These are phyloP conservation scores for Ramphastos sulfuratus DNA, from an alignment of 2,113 vertebrate genomes.

Conservation along the genomic window DNA sequence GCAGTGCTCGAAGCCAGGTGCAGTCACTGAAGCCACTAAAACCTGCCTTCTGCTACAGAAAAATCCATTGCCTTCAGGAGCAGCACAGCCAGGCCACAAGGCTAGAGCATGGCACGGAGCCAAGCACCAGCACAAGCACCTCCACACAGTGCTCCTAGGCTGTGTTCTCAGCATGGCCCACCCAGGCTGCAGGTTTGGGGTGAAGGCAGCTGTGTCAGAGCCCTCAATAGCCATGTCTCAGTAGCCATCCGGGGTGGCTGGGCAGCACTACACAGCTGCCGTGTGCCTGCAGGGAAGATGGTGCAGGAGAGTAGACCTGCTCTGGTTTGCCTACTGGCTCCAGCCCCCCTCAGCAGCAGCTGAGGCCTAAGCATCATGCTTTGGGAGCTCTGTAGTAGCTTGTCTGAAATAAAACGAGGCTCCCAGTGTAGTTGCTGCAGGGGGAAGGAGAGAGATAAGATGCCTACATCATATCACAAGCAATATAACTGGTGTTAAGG, in stretches of 20 bases:
- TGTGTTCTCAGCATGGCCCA: background rate
- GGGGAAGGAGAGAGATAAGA: background rate
- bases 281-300: background rate
- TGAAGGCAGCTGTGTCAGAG: background rate
- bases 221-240: accelerated
- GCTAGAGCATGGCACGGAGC: background rate
- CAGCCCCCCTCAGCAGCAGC: background rate
- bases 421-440: background rate
- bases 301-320: accelerated
- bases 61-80: background rate
- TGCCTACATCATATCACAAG: background rate
- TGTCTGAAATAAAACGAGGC: background rate
- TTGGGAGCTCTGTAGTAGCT: background rate
- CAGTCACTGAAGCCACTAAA: background rate
- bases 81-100: background rate
- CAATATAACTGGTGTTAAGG: background rate
- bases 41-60: background rate
- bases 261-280: background rate
- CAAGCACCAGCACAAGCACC: background rate
- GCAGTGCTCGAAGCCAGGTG: background rate
- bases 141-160: background rate
- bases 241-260: background rate
- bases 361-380: background rate
- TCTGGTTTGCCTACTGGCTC: background rate
- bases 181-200: accelerated